Base-by-base conservation (phyloP, 2,888 invertebrate genomes). In the Cosmia pyralina region DNA sequence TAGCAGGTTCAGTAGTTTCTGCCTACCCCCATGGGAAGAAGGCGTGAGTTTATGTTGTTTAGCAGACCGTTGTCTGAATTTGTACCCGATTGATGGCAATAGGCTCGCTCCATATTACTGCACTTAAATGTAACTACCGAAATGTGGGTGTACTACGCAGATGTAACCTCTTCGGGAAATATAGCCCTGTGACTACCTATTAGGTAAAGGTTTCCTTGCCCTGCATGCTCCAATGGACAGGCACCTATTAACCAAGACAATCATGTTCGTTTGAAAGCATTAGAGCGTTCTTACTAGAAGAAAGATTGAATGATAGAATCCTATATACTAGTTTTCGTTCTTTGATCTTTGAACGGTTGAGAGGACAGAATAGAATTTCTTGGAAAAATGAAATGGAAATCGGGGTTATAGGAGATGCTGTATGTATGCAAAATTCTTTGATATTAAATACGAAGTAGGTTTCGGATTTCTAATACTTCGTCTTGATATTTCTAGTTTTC, bases 341-440 rank as follows among this genome's bases (percentile, higher is more conserved):
- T 65, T 68, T 60, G 77, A 72, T 71, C 34, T 57, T 52, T 74
- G 44, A 65, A 58, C 68, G 7, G 50, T 41, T 59, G 41, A 46
- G 19, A 5, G 50, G 22, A 67, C 19, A 11, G 22, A 70, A 74
- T 59, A 38, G 63, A 69, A 58, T 70, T 65, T 65, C 59, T 75
- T 34, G 58, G 58, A 65, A 74, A 73, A 71, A 74, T 74, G 34
- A 77, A 75, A 75, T 84, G 77, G 72, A 74, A 75, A 72, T 70
- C 69, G 4, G 11, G 52, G 59, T 50, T 55, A 57, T 5, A 28
- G 28, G 38, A 67, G 48, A 69, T 69, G 28, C 67, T 63, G 59
- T 71, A 65, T 76, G 48, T 64, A 69, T 78, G 72, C 50, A 44
- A 72, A 67, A 72, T 72, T 71, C 58, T 74, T 75, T 53, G 72